Conservation (phyloP, 64 coral and sea anemone species). For the Montipora foliosa region DNA sequence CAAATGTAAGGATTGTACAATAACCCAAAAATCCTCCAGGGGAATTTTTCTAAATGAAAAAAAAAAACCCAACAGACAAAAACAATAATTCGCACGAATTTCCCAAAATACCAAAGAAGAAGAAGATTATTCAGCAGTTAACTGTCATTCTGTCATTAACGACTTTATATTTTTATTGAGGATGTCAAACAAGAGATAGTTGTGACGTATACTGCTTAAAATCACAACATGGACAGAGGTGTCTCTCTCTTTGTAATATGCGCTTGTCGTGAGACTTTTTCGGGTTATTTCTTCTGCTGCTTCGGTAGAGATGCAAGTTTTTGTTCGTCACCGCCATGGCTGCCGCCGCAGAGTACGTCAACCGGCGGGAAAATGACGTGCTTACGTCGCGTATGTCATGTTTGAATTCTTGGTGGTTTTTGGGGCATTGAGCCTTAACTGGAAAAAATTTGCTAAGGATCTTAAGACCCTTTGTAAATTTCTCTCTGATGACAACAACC, state of each 20-base stretch:
- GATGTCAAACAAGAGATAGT: background rate
- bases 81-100: background rate
- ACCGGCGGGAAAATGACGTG: constrained; percentile 58
- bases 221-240: background rate
- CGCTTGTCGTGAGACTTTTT: background rate
- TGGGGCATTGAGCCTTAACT: background rate
- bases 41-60: background rate
- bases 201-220: background rate
- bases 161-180: background rate
- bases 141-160: no score
- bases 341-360: constrained; percentile 19
- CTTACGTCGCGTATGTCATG: background rate
- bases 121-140: no score
- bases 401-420: constrained; percentile 30
- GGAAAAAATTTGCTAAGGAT: background rate
- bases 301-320: background rate
- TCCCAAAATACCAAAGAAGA: background rate
- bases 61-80: background rate
- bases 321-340: background rate
- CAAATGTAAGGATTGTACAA: background rate
- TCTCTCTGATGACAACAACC: background rate
- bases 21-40: background rate
- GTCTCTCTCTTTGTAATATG: background rate
- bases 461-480: background rate
- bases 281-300: background rate